Base-by-base conservation (phyloP, 2,888 invertebrate genomes). In the Harpalus rubripes region DNA sequence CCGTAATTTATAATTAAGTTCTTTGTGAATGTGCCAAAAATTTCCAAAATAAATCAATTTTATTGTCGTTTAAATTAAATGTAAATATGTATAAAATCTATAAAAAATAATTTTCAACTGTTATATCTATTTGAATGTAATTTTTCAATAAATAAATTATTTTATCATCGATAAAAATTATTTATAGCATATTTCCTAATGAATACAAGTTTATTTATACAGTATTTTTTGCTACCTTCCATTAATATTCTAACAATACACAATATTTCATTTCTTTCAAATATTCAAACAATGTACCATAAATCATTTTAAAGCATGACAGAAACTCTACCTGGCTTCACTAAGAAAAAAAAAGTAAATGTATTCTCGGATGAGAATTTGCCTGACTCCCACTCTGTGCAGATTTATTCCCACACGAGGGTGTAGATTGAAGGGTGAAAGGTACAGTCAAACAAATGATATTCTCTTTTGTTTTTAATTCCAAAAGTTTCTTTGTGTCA, bases 361-460 rank as follows among this genome's bases (percentile, higher is more conserved):
- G 61, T 22, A 68, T 68, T 39, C 12, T 68, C 32, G 6, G 15
- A 10, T 41, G 4, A 1, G 32, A 68, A 68, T 39, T 39, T 68
- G 15, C 41, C 68, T 68, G n/a, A 68, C 68, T 68, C 68, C 68
- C 68, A 68, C 41, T 39, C 68, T 68, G 68, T 68, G 6, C 41
- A 12, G 41, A 12, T 68, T 68, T 68, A 68, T 68, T 68, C 68
- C 68, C 68, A 68, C 68, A 32, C 15, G 32, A 15, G 68, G 68
- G 32, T 68, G 68, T n/a, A 68, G n/a, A 32, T 26, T 63, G 16
- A 16, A 39, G 68, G 68, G 39, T 16, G 68, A 68, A 32, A 39
- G n/a, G 68, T 68, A 68, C 68, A 68, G 68, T 41, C 68, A 68
- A 32, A 32, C 68, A 68, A 68, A 32, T 32, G 32, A 22, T 32